Evolutionary conservation across 2,888 invertebrate species (phyloP).

Genomic region (Diploptera punctata): DNA sequence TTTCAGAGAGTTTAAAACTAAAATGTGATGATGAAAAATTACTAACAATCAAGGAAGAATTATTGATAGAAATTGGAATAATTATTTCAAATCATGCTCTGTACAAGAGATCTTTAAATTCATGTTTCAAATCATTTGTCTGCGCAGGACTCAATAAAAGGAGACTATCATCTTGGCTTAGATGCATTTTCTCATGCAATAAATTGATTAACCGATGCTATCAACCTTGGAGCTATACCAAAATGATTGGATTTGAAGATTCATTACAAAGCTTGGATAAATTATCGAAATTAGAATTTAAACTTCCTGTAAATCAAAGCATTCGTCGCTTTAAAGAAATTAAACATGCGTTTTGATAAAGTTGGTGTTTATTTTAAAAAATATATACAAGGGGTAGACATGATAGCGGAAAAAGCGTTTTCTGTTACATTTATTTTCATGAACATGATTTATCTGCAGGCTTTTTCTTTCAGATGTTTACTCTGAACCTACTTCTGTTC

Average conservation of each 20-base stretch:
- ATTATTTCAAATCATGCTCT: background rate
- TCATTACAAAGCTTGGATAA: background rate
- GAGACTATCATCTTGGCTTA: background rate
- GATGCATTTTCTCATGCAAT: background rate
- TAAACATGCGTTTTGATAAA: background rate
- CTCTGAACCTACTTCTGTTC: too few relatives aligned
- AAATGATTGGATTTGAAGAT: background rate
- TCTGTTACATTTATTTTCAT: too few relatives aligned
- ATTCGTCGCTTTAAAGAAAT: background rate
- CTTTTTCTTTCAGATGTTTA: too few relatives aligned
- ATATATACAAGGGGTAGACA: too few relatives aligned
- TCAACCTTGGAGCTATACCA: slow-evolving; percentile 1
- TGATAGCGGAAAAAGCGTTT: too few relatives aligned
- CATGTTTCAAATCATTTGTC: background rate
- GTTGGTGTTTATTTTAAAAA: too few relatives aligned
- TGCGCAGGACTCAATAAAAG: background rate
- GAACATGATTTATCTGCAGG: too few relatives aligned
- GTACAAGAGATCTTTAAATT: background rate
- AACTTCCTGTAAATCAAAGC: background rate
- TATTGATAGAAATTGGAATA: background rate
- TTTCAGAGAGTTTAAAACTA: background rate
- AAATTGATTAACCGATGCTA: background rate
- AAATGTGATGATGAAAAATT: background rate
- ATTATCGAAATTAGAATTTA: background rate
- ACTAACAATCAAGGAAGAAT: background rate